These are phyloP conservation scores for Urocitellus parryii DNA, from an alignment of 2,113 vertebrate genomes.

Conservation along the genomic window DNA sequence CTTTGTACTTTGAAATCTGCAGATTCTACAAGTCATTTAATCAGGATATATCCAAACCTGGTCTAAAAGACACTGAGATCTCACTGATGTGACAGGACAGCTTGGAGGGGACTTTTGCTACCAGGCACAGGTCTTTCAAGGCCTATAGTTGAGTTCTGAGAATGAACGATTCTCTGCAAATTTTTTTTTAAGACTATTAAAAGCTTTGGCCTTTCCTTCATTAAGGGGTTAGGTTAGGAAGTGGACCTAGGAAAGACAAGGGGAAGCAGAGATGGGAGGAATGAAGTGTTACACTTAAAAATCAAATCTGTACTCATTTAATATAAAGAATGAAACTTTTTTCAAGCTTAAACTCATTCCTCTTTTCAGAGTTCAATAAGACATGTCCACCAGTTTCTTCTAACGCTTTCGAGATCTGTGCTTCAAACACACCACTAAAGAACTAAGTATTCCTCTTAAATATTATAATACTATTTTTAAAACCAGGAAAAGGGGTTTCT, in stretches of 20 bases:
- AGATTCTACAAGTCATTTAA: conserved; percentile 14
- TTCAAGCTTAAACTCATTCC: conserved; percentile 8
- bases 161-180: neutral
- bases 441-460: conserved; percentile 57
- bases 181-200: neutral
- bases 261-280: neutral
- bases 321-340: neutral
- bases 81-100: neutral
- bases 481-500: neutral
- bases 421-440: conserved; percentile 15
- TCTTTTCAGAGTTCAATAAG: conserved; percentile 46
- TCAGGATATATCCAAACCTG: conserved; percentile 20
- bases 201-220: neutral
- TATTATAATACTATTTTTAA: conserved; percentile 54
- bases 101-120: conserved; percentile 8
- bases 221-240: neutral
- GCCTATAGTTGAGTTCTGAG: neutral
- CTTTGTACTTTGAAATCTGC: neutral
- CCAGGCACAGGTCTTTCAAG: neutral
- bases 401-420: conserved; percentile 50
- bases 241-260: neutral
- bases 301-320: conserved; percentile 31
- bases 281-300: neutral
- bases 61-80: neutral
- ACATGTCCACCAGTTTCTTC: conserved; percentile 33